phyloP scores from a whole-genome alignment of 2,113 vertebrate species.

The Furnarius figulus region DNA sequence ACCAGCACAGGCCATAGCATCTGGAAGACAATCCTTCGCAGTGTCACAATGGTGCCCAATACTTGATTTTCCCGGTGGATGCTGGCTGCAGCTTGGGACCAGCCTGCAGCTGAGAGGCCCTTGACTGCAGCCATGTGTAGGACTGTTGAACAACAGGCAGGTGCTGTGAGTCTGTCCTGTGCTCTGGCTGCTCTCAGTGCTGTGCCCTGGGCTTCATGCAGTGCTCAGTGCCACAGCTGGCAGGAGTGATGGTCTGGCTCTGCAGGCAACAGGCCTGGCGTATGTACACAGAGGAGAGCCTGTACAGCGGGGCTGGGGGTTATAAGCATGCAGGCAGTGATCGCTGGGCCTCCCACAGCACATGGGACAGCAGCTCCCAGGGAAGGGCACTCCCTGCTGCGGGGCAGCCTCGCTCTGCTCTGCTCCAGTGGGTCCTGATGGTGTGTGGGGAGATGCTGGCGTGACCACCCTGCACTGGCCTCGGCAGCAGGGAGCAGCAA shows the following conservation, averaged over 20 bases:
- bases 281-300: not conserved
- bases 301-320: not conserved
- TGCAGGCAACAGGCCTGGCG: not conserved
- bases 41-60: not conserved
- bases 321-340: not conserved
- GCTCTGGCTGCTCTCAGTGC: not conserved
- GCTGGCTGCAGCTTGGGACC: not conserved
- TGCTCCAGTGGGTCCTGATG: accelerated
- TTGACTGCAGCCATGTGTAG: accelerated
- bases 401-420: not conserved
- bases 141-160: not conserved
- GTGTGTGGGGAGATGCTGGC: accelerated
- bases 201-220: not conserved
- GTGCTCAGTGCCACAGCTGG: not conserved
- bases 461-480: not conserved
- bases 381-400: not conserved
- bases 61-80: not conserved
- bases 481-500: accelerated
- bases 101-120: not conserved
- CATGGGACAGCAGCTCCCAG: not conserved
- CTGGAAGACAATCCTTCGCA: not conserved
- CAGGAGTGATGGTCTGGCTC: not conserved
- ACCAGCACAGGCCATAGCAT: accelerated
- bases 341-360: not conserved
- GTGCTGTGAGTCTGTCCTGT: accelerated